Base-by-base conservation (phyloP, 2,113 vertebrate genomes). In the Cathartes aura region DNA sequence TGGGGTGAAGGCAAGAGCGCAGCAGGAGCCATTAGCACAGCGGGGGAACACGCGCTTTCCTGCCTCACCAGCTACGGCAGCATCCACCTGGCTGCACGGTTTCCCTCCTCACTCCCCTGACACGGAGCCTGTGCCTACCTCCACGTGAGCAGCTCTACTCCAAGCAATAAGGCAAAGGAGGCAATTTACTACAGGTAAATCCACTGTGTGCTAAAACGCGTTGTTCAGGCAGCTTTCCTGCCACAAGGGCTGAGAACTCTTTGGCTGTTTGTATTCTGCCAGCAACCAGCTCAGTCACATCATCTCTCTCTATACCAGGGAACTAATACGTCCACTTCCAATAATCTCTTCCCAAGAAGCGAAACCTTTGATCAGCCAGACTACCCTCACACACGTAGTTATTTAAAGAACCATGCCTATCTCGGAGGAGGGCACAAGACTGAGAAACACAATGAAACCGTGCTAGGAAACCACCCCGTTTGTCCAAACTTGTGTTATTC, bases 1-100 rank as follows among this genome's bases (percentile, higher is more conserved):
- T 21, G 82, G 34, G 60, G 40, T 3, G 66, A 78, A 85, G 45
- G 45, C 3, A 1, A 21, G 58, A 60, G 74, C 4, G 0, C 23
- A 18, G 73, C 90, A 55, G 64, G 55, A 87, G 52, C 78, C 47
- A 2, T 4, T 5, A 73, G 66, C 62, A 7, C 63, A 10, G 72
- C 3, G 0, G 47, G 34, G 76, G 3, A 75, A 50, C 21, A 8
- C 1, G 0, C 1, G 0, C 16, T 14, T 5, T 34, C 42, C 72
- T 53, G 55, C 83, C 63, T n/a, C 71, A 0, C 8, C 18, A 50
- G n/a, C 32, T 40, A 4, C 4, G 0, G 27, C 66, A 73, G 68
- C 72, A 36, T 7, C 83, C 68, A 23, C 83, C 63, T 2, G 63
- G 27, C 83, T 30, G 68, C 45, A 14, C 3, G 0, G 34, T 1